A percentile compares a stretch with the other conserved stretches of the same genome.
Conservation (phyloP, 1,140 invertebrate genomes). For the Chelonus insularis region DNA sequence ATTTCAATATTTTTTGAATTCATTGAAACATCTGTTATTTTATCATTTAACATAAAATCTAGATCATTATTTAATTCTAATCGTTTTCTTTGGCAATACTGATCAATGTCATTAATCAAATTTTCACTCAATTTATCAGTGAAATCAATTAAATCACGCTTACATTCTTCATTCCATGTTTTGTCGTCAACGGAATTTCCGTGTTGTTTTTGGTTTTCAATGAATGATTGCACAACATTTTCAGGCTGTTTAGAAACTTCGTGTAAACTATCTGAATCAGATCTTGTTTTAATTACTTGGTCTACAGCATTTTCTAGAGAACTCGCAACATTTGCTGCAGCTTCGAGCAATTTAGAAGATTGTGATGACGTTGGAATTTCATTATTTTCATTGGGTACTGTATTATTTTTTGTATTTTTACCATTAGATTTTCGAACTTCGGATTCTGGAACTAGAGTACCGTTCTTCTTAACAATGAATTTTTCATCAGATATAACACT, state of each 20-base stretch:
- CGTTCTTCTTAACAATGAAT: constrained; percentile 39
- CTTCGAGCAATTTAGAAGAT: constrained; percentile 63
- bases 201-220: neutral
- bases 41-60: neutral
- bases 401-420: neutral
- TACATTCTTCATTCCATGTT: constrained; percentile 67
- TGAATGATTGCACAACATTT: neutral
- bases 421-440: neutral
- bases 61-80: constrained; percentile 20
- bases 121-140: constrained; percentile 77
- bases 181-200: constrained; percentile 47
- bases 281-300: constrained; percentile 55
- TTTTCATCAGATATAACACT: constrained; percentile 63
- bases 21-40: neutral
- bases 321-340: constrained; percentile 67
- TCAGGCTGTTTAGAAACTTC: neutral
- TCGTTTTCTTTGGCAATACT: constrained; percentile 56
- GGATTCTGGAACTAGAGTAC: neutral
- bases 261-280: neutral
- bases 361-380: constrained; percentile 37
- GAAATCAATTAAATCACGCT: constrained; percentile 73
- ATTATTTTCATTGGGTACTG: neutral
- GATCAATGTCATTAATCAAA: constrained; percentile 74
- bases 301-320: constrained; percentile 71
- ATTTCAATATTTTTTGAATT: constrained; percentile 6